Percentiles rank a stretch among this genome's conserved stretches.
phyloP scores from a whole-genome alignment of 2,888 invertebrate species.

The Plemyria rubiginata region DNA sequence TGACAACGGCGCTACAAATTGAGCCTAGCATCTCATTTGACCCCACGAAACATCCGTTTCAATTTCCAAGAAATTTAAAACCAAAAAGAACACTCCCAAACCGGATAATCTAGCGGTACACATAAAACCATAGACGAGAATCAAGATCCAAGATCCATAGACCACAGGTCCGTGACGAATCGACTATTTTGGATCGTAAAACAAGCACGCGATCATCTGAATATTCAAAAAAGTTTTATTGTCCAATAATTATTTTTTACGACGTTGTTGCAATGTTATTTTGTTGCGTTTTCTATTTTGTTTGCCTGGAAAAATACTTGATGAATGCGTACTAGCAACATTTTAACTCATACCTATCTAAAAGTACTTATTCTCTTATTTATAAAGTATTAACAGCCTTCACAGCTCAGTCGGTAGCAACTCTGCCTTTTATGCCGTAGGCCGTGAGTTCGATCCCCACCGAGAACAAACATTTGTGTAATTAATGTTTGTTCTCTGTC shows the following conservation, averaged over 20 bases:
- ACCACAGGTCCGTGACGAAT: conserved; percentile 53
- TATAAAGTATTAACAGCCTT: no score
- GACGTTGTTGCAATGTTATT: conserved; percentile 29
- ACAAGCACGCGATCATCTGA: conserved; percentile 59
- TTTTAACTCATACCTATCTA: not conserved
- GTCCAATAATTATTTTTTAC: conserved; percentile 57
- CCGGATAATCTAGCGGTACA: conserved; percentile 39
- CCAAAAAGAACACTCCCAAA: conserved; percentile 24
- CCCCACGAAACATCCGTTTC: conserved; percentile 27
- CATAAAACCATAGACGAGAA: conserved; percentile 29
- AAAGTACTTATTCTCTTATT: no score
- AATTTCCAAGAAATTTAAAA: conserved; percentile 30
- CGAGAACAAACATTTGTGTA: no score
- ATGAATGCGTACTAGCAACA: not conserved
- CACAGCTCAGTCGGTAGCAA: no score
- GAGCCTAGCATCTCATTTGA: not conserved
- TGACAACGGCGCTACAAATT: conserved; percentile 2
- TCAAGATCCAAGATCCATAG: conserved; percentile 29
- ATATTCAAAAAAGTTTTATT: conserved; percentile 55
- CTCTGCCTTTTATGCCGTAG: no score
- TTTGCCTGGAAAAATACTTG: conserved; percentile 20
- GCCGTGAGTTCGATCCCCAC: no score
- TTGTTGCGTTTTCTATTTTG: conserved; percentile 27
- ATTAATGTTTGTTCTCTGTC: no score
- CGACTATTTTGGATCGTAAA: conserved; percentile 59